These are phyloP conservation scores for Dryobates pubescens DNA, from an alignment of 2,797 vertebrate species.

Conservation along the genomic window DNA sequence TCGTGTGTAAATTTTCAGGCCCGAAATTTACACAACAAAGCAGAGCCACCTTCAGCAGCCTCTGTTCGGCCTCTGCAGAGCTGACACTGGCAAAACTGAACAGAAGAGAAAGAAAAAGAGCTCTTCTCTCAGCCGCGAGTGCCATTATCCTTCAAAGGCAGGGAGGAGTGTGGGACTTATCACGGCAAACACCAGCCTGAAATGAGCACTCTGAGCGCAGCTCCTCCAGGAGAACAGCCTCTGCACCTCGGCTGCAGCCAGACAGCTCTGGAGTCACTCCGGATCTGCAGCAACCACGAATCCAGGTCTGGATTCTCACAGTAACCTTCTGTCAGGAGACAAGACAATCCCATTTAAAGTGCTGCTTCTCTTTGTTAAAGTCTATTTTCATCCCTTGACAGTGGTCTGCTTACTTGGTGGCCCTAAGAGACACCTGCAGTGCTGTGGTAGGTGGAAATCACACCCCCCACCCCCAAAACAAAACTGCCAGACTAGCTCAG, in stretches of 20 bases:
- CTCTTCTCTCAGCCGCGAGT: not conserved
- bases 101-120: not conserved
- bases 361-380: not conserved
- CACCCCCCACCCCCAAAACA: too few relatives aligned
- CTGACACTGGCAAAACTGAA: not conserved
- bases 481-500: too few relatives aligned
- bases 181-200: not conserved
- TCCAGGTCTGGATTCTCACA: not conserved
- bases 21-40: constrained; percentile 22
- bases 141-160: not conserved
- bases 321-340: not conserved
- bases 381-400: not conserved
- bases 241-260: not conserved
- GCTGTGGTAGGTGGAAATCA: too few relatives aligned
- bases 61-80: not conserved
- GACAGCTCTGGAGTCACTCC: not conserved
- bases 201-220: not conserved
- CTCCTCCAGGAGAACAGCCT: not conserved
- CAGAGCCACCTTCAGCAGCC: not conserved
- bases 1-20: not conserved
- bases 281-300: not conserved
- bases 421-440: not conserved
- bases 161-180: not conserved
- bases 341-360: not conserved
- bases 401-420: not conserved